Evolutionary conservation across 2,797 vertebrate genomes (phyloP), one percentile per base, ranked within the genome.

Genomic region (Gallirallus australis): DNA sequence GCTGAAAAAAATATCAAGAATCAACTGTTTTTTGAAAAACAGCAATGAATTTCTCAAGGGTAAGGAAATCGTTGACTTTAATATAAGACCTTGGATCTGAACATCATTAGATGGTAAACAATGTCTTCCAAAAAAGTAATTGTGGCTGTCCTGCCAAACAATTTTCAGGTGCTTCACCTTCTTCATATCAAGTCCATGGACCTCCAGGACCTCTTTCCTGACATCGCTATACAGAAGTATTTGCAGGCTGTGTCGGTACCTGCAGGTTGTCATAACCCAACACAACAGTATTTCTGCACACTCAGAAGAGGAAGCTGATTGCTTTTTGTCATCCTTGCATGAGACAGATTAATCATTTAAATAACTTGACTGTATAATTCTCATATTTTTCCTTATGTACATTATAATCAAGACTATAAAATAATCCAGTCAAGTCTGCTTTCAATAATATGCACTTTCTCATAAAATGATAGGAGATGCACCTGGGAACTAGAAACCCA

Each of bases 1-100:
- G 28, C 9, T 70, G 42, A 45, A 70, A 94, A 86, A 52, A 15
- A 63, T 12, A 48, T 37, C 35, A 50, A 28, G 23, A 53, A 18
- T 60, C 39, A 77, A 86, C 24, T 45, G 25, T 12, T 82, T n/a
- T 81, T 94, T 95, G 56, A 33, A 77, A 96, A 92, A 84, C 15
- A 63, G 64, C n/a, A 72, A 31, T 33, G 3, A 35, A 86, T 69
- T 88, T 94, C 53, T 61, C 40, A 47, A 84, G 66, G 33, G 15
- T 33, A 80, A 75, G 12, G 9, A 85, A 89, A 86, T 65, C 12
- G 68, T 6, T 86, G 28, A 50, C 30, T 91, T 71, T 42, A 68
- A 25, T 39, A 80, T 71, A 7, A 59, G 82, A 65, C 66, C 70
- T 91, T 76, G 59, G 75, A 63, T 90, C n/a, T 77, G 25, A 82